Conservation (phyloP, 2,888 invertebrate genomes). For the Drosophila tanythrix region DNA sequence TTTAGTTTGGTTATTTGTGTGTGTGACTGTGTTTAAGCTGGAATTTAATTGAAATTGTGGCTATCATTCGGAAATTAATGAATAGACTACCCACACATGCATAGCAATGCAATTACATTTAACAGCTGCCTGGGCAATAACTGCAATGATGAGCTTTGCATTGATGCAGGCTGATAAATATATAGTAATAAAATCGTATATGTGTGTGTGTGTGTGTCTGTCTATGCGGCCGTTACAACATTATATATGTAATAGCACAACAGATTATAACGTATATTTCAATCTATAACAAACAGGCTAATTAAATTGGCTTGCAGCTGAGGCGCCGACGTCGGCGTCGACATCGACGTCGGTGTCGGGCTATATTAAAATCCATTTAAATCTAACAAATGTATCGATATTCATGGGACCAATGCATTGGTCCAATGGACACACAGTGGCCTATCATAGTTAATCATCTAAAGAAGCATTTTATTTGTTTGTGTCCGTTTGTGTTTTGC, state of each 20-base stretch:
- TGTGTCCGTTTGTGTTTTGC: constrained; percentile 29
- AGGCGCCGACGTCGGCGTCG: constrained; percentile 35
- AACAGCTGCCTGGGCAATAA: constrained; percentile 51
- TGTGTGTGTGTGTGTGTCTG: not conserved
- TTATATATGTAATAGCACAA: constrained; percentile 50
- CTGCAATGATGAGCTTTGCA: constrained; percentile 65
- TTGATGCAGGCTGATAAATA: constrained; percentile 51
- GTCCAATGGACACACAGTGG: constrained; percentile 48
- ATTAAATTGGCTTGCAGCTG: constrained; percentile 66
- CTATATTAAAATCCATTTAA: constrained; percentile 78
- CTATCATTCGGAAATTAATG: constrained; percentile 77
- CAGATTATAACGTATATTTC: constrained; percentile 54
- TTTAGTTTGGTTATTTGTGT: constrained; percentile 12
- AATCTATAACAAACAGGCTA: constrained; percentile 45
- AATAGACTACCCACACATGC: constrained; percentile 45
- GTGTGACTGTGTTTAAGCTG: constrained; percentile 58
- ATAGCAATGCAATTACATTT: constrained; percentile 73
- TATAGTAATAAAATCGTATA: not conserved
- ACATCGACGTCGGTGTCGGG: constrained; percentile 28
- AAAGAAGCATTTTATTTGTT: constrained; percentile 71
- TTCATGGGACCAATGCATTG: constrained; percentile 46
- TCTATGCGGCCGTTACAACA: constrained; percentile 17
- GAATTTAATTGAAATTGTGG: constrained; percentile 77
- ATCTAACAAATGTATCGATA: constrained; percentile 68
- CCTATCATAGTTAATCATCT: constrained; percentile 78